Percentiles rank a stretch among this genome's conserved stretches.
These are phyloP conservation scores for Upupa epops DNA, from an alignment of 2,113 vertebrate species.

Conservation along the genomic window DNA sequence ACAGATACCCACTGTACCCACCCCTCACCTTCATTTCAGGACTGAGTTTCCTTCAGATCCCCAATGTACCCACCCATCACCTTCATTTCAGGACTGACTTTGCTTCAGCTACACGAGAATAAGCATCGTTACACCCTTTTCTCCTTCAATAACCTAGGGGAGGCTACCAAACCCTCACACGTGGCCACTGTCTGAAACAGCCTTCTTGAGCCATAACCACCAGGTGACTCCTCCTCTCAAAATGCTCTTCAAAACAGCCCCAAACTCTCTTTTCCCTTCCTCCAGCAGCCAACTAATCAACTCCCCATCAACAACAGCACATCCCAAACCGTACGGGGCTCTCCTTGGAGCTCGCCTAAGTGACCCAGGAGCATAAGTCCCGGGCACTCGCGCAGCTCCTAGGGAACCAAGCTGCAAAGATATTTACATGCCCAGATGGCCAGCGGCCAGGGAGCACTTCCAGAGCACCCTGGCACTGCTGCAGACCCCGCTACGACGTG, in stretches of 20 bases:
- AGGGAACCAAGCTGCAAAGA: background rate
- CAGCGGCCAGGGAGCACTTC: background rate
- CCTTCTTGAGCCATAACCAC: background rate
- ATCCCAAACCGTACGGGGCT: background rate
- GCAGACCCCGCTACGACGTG: background rate
- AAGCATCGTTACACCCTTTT: background rate
- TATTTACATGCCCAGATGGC: background rate
- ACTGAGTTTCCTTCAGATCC: background rate
- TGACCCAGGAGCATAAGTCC: background rate
- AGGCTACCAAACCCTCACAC: background rate
- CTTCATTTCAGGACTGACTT: background rate
- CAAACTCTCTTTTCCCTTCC: background rate
- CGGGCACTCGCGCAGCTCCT: background rate
- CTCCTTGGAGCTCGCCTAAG: background rate
- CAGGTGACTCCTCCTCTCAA: background rate
- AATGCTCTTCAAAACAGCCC: background rate
- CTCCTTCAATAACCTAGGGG: background rate
- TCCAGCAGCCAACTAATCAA: background rate
- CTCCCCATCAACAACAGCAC: background rate
- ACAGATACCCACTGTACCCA: no score
- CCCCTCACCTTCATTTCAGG: accelerated
- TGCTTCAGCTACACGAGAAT: background rate
- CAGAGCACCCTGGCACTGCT: background rate
- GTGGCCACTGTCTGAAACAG: accelerated
- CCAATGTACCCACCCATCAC: no score